Evolutionary conservation across 2,113 vertebrate species (phyloP), one percentile per base, ranked within the genome.

Genomic region (Eulacestoma nigropectus): DNA sequence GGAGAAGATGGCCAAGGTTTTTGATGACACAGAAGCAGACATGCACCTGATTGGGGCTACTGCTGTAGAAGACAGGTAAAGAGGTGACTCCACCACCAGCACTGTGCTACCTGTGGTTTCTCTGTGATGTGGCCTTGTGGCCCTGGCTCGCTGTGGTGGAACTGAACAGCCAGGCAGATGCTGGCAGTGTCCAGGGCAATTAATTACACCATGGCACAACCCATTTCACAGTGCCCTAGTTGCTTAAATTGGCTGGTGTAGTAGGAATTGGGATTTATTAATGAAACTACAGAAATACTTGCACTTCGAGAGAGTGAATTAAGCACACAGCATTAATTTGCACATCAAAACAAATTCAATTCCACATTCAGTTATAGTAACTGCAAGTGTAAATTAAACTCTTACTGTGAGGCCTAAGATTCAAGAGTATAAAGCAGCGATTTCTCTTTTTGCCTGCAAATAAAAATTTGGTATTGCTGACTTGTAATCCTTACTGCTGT

Each of bases 11-110:
- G 98, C 98, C 59, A 98, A 97, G 60, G 97, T 99, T 92, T 99
- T 99, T 96, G 99, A 99, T 84, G 98, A 98, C 87, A 98, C 99
- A 88, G 99, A 99, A 96, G 98, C 97, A 9, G 98, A 98, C 87
- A 99, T 99, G 99, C 99, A 98, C 97, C 98, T 99, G 88, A 99
- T 99, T 47, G 99, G 99, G 86, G 99, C 99, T 23, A 99, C 99
- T 33, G 99, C 99, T 26, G 99, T 99, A 21, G 99, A 99, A 96
- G 99, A 99, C 98, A 98, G 98, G 99, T 99, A 98, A 97, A 84
- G 91, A 73, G 44, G 60, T 21, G 47, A 18, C 56, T 25, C 17
- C 26, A 18, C 9, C 47, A 11, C 11, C 1, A 4, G 62, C 23
- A 2, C 35, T 8, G 16, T 9, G 6, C 11, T 74, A 11, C 67